Evolutionary conservation across 2,113 vertebrate genomes (phyloP).

Genomic region (Thalassarche chlororhynchos): DNA sequence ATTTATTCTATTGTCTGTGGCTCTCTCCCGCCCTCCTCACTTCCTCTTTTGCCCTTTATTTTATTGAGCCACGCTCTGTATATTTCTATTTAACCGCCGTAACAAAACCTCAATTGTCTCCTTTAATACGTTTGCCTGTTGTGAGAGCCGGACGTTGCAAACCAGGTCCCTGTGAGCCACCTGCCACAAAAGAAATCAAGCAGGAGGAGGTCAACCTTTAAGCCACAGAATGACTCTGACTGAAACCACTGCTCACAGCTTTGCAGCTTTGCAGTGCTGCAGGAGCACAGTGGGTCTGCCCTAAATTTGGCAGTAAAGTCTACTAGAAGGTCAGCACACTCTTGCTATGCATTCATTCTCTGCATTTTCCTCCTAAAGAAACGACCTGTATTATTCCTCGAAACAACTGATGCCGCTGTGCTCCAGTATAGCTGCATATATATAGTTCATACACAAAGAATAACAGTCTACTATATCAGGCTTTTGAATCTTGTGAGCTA

Average conservation of each 20-base stretch:
- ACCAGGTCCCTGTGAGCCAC: neutral
- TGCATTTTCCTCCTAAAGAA: neutral
- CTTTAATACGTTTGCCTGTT: neutral
- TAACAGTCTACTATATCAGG: neutral
- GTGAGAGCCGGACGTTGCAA: neutral
- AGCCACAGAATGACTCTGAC: neutral
- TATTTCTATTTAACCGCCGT: neutral
- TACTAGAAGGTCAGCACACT: neutral
- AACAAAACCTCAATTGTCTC: neutral
- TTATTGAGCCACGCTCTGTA: neutral
- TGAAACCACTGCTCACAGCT: neutral
- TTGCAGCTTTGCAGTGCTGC: neutral
- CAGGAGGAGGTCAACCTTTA: constrained; percentile 8
- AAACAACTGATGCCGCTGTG: neutral
- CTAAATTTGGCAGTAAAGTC: neutral
- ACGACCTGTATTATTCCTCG: neutral
- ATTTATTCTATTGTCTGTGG: neutral
- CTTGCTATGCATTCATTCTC: neutral
- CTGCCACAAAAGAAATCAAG: neutral
- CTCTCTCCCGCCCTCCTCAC: neutral
- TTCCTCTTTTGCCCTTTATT: constrained; percentile 28
- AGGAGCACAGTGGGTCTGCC: neutral
- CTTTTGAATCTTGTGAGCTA: neutral
- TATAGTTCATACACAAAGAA: neutral
- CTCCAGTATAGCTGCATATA: neutral